phyloP scores from a whole-genome alignment of 2,797 vertebrate species.

The Cyclopterus lumpus region DNA sequence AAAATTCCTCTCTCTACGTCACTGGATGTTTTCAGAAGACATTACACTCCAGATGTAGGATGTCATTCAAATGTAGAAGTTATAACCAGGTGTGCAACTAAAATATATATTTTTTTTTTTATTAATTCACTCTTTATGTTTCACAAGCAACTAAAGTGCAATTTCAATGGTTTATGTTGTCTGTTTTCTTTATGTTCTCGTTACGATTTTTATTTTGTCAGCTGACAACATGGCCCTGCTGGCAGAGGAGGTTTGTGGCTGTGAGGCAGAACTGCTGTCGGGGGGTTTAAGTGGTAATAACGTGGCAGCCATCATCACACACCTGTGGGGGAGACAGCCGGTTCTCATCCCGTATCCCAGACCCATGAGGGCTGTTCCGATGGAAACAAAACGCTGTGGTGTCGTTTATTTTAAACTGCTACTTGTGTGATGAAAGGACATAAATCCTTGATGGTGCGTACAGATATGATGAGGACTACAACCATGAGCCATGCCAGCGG shows the following conservation, averaged over 20 bases:
- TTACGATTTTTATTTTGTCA: conserved; percentile 58
- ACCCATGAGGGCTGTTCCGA: background rate
- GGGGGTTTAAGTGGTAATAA: conserved; percentile 86
- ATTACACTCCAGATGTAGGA: background rate
- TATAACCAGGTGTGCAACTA: background rate
- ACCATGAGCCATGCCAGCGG: conserved; percentile 90
- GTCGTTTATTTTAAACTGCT: background rate
- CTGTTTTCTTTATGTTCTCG: conserved; percentile 4
- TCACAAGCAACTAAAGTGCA: conserved; percentile 3
- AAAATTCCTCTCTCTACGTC: background rate
- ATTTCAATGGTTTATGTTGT: conserved; percentile 8
- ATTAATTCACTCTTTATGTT: conserved; percentile 5
- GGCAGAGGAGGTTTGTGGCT: conserved; percentile 85
- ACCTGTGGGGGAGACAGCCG: conserved; percentile 84
- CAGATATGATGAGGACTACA: conserved; percentile 94
- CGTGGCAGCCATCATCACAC: conserved; percentile 76
- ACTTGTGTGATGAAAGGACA: background rate
- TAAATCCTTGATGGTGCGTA: conserved; percentile 62
- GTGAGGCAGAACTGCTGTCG: conserved; percentile 80
- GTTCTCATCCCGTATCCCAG: conserved; percentile 92
- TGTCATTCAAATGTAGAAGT: conserved; percentile 7
- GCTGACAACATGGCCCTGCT: conserved; percentile 88
- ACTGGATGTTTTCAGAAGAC: background rate
- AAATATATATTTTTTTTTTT: background rate
- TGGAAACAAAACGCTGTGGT: background rate